Conservation (phyloP, 1,140 invertebrate species). For the Lutraria rhynchaena region DNA sequence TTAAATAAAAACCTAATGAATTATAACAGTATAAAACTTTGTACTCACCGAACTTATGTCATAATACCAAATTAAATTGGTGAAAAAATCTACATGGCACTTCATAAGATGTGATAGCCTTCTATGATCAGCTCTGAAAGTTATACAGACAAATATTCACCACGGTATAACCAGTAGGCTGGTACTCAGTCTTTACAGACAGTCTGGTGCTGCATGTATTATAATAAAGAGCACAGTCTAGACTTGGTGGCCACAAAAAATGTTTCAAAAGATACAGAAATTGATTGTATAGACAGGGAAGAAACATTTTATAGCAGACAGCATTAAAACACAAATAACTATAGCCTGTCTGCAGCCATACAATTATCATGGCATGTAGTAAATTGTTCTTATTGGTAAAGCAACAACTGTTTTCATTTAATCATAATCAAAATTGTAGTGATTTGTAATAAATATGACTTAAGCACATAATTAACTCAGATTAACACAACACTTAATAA, state of each 20-base stretch:
- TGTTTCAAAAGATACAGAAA: constrained; percentile 43
- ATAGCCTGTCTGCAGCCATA: neutral
- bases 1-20: no score
- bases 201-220: constrained; percentile 31
- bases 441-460: no score
- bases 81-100: no score
- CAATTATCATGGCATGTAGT: constrained; percentile 1
- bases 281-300: constrained; percentile 28
- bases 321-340: neutral
- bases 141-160: constrained; percentile 8
- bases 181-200: constrained; percentile 13
- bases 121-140: no score
- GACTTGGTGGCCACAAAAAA: constrained; percentile 28
- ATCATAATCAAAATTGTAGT: no score
- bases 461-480: no score
- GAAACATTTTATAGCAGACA: constrained; percentile 30
- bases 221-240: constrained; percentile 40
- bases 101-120: no score
- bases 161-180: constrained; percentile 19
- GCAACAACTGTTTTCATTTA: no score
- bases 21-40: no score
- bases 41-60: no score
- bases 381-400: neutral
- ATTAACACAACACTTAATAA: no score
- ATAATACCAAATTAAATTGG: no score